Evolutionary conservation across 2,888 invertebrate species (phyloP), one percentile per base, ranked within the genome.

Genomic region (Hydropsyche betteni): DNA sequence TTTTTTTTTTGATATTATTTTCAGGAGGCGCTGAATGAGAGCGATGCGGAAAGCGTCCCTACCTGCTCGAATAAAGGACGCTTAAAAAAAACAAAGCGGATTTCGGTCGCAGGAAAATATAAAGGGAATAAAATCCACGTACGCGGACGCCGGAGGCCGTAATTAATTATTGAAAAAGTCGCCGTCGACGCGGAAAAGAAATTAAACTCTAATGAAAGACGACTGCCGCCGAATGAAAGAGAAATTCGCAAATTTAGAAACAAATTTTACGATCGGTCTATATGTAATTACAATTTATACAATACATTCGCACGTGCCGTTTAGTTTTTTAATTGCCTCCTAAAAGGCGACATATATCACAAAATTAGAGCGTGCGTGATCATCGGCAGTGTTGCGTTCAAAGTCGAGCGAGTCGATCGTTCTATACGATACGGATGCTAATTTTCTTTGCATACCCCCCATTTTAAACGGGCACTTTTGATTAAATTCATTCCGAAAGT

Each of bases 1-100:
- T 44, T 8, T 8, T 44, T 8, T 44, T 8, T 8, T 44, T 44
- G 6, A 8, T 10, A 44, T 44, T 44, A 44, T 44, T 44, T 44
- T 44, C 44, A 10, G 7, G 44, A 44, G 44, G 44, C 44, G 44
- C 10, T 44, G 44, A 44, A 44, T 44, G 44, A 44, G 44, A 6
- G 6, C 44, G 24, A 24, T 24, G 7, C 4, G 44, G 44, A 44
- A 44, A 44, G 10, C 10, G 24, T 44, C 44, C 10, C 44, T 10
- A 10, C 44, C 24, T 24, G 24, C 24, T 24, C 7, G 44, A 44
- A 44, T 8, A 44, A 8, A 10, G 44, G 64, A 36, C 36, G 36
- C 6, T 64, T 64, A 6, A 6, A 6, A 36, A 64, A 70, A 70
- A 70, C 53, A 70, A 70, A 70, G 53, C 52, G 64, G 12, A 64